These are phyloP conservation scores for Coenonympha arcania DNA, from an alignment of 2,888 invertebrate genomes.

Conservation along the genomic window DNA sequence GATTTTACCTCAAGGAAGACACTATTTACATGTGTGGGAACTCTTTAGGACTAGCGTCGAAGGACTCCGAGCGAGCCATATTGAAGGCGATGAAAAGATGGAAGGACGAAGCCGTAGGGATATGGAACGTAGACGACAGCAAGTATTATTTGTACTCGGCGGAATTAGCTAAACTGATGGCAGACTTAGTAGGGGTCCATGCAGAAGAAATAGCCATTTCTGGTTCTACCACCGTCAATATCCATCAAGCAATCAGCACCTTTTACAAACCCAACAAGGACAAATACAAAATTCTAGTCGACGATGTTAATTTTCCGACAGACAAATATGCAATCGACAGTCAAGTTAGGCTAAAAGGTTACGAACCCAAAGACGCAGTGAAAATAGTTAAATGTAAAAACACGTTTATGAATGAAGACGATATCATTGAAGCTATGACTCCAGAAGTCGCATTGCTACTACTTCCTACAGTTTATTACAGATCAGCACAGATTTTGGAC, in stretches of 20 bases:
- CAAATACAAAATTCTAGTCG: constrained; percentile 56
- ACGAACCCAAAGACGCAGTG: constrained; percentile 49
- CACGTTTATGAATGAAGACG: constrained; percentile 47
- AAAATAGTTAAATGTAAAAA: constrained; percentile 49
- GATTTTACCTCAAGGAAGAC: constrained; percentile 49
- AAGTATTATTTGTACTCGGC: constrained; percentile 52
- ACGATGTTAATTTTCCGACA: constrained; percentile 58
- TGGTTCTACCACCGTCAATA: constrained; percentile 49
- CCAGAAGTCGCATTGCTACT: constrained; percentile 50
- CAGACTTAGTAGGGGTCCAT: constrained; percentile 50
- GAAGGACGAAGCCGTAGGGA: constrained; percentile 53
- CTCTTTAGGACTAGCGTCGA: constrained; percentile 55
- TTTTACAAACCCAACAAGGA: constrained; percentile 52
- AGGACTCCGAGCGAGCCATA: constrained; percentile 47
- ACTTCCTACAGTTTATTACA: constrained; percentile 52
- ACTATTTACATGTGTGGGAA: constrained; percentile 59
- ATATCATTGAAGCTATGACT: constrained; percentile 55
- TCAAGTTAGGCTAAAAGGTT: constrained; percentile 53
- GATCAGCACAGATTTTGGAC: constrained; percentile 55
- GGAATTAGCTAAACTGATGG: constrained; percentile 47
- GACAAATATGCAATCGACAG: constrained; percentile 61
- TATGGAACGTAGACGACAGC: constrained; percentile 48
- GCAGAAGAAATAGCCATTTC: constrained; percentile 46
- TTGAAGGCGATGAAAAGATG: constrained; percentile 42
- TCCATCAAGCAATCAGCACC: constrained; percentile 56